phyloP scores from a whole-genome alignment of 2,888 invertebrate species.

The Mamestra brassicae region DNA sequence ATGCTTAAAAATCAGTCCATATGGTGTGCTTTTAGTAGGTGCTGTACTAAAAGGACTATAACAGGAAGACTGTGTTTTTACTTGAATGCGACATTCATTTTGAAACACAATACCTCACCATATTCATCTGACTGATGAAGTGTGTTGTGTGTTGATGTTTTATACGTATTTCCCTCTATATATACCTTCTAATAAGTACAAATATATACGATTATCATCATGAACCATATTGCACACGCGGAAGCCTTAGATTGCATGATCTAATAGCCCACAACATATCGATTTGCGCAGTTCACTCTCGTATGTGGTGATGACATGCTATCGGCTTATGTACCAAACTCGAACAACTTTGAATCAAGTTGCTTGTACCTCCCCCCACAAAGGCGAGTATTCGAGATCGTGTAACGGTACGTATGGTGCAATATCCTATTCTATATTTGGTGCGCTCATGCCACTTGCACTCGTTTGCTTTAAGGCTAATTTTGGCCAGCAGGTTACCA shows the following conservation, averaged over 20 bases:
- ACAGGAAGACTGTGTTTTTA: not conserved
- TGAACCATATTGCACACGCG: conserved; percentile 11
- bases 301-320: conserved; percentile 42
- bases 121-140: not conserved
- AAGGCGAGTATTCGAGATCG: conserved; percentile 53
- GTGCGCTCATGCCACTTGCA: conserved; percentile 53
- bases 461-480: conserved; percentile 50
- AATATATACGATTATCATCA: not conserved
- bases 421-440: conserved; percentile 69
- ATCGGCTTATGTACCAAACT: conserved; percentile 39
- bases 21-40: not conserved
- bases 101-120: not conserved
- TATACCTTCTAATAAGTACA: not conserved
- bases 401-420: conserved; percentile 67
- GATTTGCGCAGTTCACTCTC: conserved; percentile 34
- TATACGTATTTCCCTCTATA: not conserved
- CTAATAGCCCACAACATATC: conserved; percentile 31
- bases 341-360: conserved; percentile 42
- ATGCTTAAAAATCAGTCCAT: not conserved
- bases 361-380: conserved; percentile 37
- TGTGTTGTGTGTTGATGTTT: not conserved
- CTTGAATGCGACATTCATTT: not conserved
- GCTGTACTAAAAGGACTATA: not conserved
- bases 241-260: conserved; percentile 25
- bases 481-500: conserved; percentile 56